Evolutionary conservation across 2,888 invertebrate genomes (phyloP).

Genomic region (Listrodromus nycthemerus): DNA sequence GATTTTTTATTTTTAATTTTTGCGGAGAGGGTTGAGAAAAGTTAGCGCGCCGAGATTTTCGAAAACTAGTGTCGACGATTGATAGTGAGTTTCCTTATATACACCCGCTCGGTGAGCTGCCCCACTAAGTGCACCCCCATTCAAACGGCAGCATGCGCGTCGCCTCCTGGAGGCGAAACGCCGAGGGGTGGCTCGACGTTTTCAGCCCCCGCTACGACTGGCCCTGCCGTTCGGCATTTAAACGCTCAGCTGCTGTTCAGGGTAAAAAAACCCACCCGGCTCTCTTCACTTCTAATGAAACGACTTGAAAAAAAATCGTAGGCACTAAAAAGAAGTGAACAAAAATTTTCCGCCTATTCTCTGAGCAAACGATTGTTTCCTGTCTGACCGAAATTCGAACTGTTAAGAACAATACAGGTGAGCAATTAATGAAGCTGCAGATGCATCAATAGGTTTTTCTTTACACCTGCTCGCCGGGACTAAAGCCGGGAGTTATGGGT

Average conservation of each 20-base stretch:
- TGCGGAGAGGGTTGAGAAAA: conserved; percentile 28
- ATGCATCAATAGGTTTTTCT: too few species aligned
- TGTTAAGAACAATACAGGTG: too few species aligned
- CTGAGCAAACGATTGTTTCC: too few species aligned
- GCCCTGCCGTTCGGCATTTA: conserved; percentile 9
- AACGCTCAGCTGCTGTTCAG: background rate
- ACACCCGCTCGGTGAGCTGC: conserved; percentile 66
- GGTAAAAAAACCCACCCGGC: background rate
- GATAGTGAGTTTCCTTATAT: conserved; percentile 74
- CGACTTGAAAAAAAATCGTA: background rate
- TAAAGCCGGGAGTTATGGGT: too few species aligned
- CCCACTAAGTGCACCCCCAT: conserved; percentile 55
- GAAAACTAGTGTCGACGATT: conserved; percentile 70
- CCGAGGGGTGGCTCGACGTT: conserved; percentile 41
- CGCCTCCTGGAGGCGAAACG: conserved; percentile 26
- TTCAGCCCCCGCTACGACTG: background rate
- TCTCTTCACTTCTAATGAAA: background rate
- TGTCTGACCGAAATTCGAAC: too few species aligned
- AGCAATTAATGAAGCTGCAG: too few species aligned
- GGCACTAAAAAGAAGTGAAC: background rate
- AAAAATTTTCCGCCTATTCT: background rate
- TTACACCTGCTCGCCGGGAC: too few species aligned
- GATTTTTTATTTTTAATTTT: too few species aligned
- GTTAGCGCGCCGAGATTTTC: conserved; percentile 61
- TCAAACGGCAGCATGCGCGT: conserved; percentile 74